phyloP scores from a whole-genome alignment of 2,113 vertebrate genomes.

The Rafetus swinhoei region DNA sequence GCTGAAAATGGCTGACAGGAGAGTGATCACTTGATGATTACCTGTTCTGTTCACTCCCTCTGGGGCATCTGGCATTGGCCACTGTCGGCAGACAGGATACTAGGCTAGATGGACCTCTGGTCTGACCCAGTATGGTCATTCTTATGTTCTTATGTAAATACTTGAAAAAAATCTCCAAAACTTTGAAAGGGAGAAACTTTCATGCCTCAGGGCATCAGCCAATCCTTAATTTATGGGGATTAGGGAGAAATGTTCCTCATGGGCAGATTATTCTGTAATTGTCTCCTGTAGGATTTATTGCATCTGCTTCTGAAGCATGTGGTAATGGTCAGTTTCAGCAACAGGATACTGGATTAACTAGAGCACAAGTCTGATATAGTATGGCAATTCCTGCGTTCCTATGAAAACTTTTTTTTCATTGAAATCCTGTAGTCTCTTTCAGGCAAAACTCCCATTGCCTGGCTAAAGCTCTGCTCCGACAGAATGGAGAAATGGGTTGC shows the following conservation, averaged over 20 bases:
- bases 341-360: neutral
- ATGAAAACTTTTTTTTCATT: neutral
- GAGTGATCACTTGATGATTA: no score
- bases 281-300: neutral
- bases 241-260: neutral
- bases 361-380: no score
- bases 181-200: neutral
- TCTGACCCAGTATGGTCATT: no score
- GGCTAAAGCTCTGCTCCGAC: neutral
- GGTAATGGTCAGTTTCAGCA: neutral
- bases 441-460: neutral
- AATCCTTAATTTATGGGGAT: neutral
- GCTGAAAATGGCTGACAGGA: no score
- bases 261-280: neutral
- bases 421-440: neutral
- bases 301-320: neutral
- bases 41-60: no score
- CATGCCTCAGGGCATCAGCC: neutral
- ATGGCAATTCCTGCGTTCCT: neutral
- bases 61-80: no score
- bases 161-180: neutral
- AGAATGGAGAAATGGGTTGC: fast-evolving
- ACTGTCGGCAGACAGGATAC: no score
- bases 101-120: no score
- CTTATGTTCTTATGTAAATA: no score